Conservation (phyloP, 2,797 vertebrate genomes). For the Delichon dasypus region DNA sequence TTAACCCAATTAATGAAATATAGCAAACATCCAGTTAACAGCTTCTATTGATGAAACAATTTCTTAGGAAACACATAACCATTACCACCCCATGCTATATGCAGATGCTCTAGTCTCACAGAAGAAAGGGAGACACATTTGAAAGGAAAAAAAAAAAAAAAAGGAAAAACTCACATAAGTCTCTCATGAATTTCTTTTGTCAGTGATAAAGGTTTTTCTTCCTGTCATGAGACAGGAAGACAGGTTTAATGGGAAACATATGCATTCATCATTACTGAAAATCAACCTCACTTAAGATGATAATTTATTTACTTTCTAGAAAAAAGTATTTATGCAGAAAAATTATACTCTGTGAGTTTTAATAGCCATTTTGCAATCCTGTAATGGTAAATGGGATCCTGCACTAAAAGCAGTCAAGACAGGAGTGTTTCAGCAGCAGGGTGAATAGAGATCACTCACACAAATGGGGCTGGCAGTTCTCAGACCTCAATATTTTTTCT, state of each 20-base stretch:
- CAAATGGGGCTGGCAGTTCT: background rate
- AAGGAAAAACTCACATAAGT: background rate
- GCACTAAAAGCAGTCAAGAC: background rate
- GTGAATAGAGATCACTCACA: background rate
- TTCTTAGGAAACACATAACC: background rate
- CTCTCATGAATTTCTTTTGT: background rate
- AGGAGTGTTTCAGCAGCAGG: background rate
- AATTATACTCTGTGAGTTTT: background rate
- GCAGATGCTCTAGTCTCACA: background rate
- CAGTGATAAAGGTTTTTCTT: background rate
- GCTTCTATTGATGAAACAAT: conserved; percentile 47
- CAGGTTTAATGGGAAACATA: background rate
- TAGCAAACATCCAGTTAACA: conserved; percentile 30
- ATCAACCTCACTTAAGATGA: background rate
- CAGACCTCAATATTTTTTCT: background rate
- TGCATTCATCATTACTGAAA: background rate
- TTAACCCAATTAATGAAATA: conserved; percentile 64
- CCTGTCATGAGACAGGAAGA: background rate
- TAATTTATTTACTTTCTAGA: background rate
- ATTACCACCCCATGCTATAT: background rate
- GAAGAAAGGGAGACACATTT: background rate
- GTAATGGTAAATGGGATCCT: background rate
- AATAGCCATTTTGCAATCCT: background rate
- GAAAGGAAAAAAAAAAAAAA: background rate
- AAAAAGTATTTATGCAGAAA: background rate